Evolutionary conservation across 2,113 vertebrate genomes (phyloP).

Genomic region (Motacilla tschutschensis): DNA sequence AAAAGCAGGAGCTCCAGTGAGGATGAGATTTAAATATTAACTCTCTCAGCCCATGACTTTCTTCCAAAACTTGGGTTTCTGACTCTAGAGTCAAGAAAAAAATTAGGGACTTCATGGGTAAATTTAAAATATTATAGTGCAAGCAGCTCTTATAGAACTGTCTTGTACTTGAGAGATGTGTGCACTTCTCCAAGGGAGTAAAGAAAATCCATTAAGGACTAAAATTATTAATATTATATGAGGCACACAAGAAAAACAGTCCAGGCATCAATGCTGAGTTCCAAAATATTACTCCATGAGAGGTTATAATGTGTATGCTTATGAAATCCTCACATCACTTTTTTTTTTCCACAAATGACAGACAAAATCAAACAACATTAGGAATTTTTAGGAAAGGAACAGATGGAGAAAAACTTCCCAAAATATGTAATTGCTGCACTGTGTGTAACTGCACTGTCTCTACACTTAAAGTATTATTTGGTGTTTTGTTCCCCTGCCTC

Average conservation of each 20-base stretch:
- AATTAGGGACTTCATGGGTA: background rate
- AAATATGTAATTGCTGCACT: background rate
- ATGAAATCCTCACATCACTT: background rate
- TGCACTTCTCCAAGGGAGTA: background rate
- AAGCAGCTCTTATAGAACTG: background rate
- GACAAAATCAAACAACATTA: background rate
- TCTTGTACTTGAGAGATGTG: rapidly evolving
- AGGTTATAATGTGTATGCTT: background rate
- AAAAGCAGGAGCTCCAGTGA: background rate
- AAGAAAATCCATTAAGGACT: background rate
- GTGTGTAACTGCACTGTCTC: no score
- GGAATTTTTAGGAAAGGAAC: background rate
- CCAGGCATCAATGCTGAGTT: background rate
- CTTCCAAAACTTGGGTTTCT: background rate
- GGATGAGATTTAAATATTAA: background rate
- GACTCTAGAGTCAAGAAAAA: background rate
- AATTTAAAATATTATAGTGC: background rate
- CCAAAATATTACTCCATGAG: background rate
- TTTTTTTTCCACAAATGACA: background rate
- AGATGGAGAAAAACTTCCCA: background rate
- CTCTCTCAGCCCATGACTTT: background rate
- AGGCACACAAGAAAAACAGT: background rate
- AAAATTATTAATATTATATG: background rate
- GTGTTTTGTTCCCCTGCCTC: background rate
- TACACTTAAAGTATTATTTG: background rate